Evolutionary conservation across 1,140 invertebrate species (phyloP), one percentile per base, ranked within the genome.

Genomic region (Apis dorsata): DNA sequence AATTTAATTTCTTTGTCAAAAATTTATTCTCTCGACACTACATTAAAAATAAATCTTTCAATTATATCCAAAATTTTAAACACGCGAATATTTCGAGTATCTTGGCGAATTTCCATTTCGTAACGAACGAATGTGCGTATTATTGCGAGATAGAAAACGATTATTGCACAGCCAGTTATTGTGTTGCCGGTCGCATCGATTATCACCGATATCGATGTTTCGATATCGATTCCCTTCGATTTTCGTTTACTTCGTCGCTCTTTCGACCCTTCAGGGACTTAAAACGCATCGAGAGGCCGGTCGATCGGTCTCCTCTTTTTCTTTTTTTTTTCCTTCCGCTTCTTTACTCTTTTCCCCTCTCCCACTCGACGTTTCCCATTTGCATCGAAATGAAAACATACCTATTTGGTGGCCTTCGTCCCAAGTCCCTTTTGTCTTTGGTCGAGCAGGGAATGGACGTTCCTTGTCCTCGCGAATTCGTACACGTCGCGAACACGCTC

Each of bases 371-470:
- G 49, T 87, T 62, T 63, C 57, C 51, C 78, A 90, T 92, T 92
- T 90, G 89, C 90, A 92, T 92, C 84, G 84, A 92, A 92, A 92
- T 91, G 87, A 92, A 92, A 91, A 92, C 91, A 91, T 88, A 88
- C 80, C 68, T 74, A 71, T 81, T 87, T 83, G 86, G 69, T 83
- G 74, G 59, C 73, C 79, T 87, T 91, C 86, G 63, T 9, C 91
- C 87, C 87, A 91, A 84, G 85, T 74, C 77, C 85, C 87, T 85
- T 69, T 85, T 69, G 75, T 87, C 85, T 88, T 86, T 83, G 83
- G 34, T 81, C 78, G 76, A 63, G 70, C 63, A 53, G 55, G 59
- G 75, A 91, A 92, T 92, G 89, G 85, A 90, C 89, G 86, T 89
- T 91, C 80, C 88, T 74, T 89, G 89, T 91, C 89, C 81, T 44